Evolutionary conservation across 2,113 vertebrate genomes (phyloP).

Genomic region (Morone chrysops): DNA sequence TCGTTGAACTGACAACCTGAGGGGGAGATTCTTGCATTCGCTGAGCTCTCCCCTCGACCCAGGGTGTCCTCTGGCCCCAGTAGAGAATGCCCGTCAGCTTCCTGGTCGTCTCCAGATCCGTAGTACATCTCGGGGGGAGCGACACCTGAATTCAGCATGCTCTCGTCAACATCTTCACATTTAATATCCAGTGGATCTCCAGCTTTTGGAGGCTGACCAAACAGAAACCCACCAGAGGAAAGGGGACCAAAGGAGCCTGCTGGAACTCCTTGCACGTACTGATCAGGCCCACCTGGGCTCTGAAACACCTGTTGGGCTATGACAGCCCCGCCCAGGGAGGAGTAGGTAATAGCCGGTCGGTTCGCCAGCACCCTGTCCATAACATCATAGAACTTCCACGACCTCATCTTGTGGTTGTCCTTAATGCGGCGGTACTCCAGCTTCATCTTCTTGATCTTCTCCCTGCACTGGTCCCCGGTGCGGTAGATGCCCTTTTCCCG

Average conservation of each 20-base stretch:
- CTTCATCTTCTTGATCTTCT: slow-evolving; percentile 97
- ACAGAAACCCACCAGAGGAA: slow-evolving; percentile 79
- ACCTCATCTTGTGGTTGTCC: slow-evolving; percentile 88
- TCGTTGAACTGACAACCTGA: slow-evolving; percentile 81
- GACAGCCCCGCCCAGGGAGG: slow-evolving; percentile 81
- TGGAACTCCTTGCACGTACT: slow-evolving; percentile 72
- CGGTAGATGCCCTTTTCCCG: slow-evolving; percentile 89
- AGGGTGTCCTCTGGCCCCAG: slow-evolving; percentile 71
- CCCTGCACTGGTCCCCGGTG: slow-evolving; percentile 89
- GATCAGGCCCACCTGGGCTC: slow-evolving; percentile 77
- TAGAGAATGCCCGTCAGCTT: slow-evolving; percentile 84
- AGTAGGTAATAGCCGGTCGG: slow-evolving; percentile 85
- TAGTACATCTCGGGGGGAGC: slow-evolving; percentile 83
- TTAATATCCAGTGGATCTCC: slow-evolving; percentile 88
- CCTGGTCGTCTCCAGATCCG: slow-evolving; percentile 84
- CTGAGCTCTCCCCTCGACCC: slow-evolving; percentile 79
- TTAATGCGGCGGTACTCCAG: slow-evolving; percentile 92
- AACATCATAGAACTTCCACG: slow-evolving; percentile 93
- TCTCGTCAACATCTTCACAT: slow-evolving; percentile 88
- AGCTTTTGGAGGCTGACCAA: slow-evolving; percentile 84
- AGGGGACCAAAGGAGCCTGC: slow-evolving; percentile 75
- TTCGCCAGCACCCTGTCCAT: slow-evolving; percentile 91
- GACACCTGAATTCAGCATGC: slow-evolving; percentile 81
- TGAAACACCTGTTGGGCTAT: slow-evolving; percentile 86
- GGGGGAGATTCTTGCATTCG: slow-evolving; percentile 84